Base-by-base conservation (phyloP, 2,888 invertebrate species). In the Hydrotaea cyrtoneurina region DNA sequence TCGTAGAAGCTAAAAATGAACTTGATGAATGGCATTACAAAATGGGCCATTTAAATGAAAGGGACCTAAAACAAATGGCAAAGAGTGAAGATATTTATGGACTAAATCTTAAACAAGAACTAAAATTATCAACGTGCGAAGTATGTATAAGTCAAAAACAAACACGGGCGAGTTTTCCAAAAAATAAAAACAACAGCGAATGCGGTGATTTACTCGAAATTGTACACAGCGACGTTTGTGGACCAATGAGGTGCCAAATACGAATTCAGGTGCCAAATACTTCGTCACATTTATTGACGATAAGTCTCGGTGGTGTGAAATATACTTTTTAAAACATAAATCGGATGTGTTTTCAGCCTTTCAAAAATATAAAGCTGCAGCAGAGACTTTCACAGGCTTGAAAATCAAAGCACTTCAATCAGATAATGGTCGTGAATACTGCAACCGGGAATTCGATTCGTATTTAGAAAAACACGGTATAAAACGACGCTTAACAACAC, bases 391-490 rank as follows among this genome's bases (percentile, higher is more conserved):
- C 21, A 83, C 78, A 8, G 83, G 78, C 36, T 11, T 55, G 55
- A 86, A 80, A 71, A 85, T 82, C 7, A 85, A 86, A 74, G 62
- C 71, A 0, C 23, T 80, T 4, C 84, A 86, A 26, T 69, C n/a
- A n/a, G n/a, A n/a, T n/a, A n/a, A n/a, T n/a, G n/a, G n/a, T n/a
- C n/a, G n/a, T n/a, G n/a, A n/a, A n/a, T n/a, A n/a, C n/a, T n/a
- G n/a, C n/a, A n/a, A n/a, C 82, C 53, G 71, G 2, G 86, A 86
- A 23, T 87, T 87, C n/a, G 80, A 86, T 73, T 15, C 10, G 15
- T 74, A 66, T 64, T 64, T 86, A 31, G 53, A 85, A 72, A 43
- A 85, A 23, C 53, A 80, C 23, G 84, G 86, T 8, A 87, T 88
- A 64, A 81, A 80, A 69, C 64, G 86, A 23, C 80, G 86, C 4